Percentiles rank a stretch among this genome's conserved stretches.
phyloP scores from a whole-genome alignment of 1,140 invertebrate genomes.

The Drosophila burlai region DNA sequence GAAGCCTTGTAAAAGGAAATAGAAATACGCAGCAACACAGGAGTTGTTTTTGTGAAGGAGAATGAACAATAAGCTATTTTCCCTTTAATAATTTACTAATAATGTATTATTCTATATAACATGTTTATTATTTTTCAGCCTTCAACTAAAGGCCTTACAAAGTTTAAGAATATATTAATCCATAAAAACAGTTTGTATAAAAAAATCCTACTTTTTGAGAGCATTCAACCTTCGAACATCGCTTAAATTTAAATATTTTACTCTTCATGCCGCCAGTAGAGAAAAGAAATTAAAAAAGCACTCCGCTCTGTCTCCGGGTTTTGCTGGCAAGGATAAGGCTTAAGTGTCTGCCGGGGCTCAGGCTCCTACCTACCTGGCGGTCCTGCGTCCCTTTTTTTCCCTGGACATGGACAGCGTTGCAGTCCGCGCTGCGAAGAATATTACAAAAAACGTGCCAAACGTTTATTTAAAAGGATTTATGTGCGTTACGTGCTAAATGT shows the following conservation, averaged over 20 bases:
- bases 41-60: no score
- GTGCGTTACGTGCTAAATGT: slow-evolving; percentile 83
- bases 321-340: slow-evolving; percentile 52
- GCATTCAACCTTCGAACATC: slow-evolving; percentile 13
- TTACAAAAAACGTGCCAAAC: slow-evolving; percentile 84
- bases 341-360: slow-evolving; percentile 50
- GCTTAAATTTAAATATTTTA: neutral
- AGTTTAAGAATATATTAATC: no score
- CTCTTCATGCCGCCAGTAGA: slow-evolving; percentile 8
- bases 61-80: no score
- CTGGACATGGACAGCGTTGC: slow-evolving; percentile 22
- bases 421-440: slow-evolving; percentile 55
- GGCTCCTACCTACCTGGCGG: slow-evolving; percentile 26
- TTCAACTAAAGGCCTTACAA: no score
- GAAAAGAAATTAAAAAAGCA: slow-evolving; percentile 54
- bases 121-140: neutral
- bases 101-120: no score
- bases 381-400: slow-evolving; percentile 27
- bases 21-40: neutral
- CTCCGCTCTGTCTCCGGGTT: slow-evolving; percentile 24
- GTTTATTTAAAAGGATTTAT: slow-evolving; percentile 84
- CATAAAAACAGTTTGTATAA: no score
- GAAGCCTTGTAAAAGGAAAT: neutral
- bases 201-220: neutral
- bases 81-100: neutral